Conservation (phyloP, 2,113 vertebrate species). For the Myrmophylax atrothorax region DNA sequence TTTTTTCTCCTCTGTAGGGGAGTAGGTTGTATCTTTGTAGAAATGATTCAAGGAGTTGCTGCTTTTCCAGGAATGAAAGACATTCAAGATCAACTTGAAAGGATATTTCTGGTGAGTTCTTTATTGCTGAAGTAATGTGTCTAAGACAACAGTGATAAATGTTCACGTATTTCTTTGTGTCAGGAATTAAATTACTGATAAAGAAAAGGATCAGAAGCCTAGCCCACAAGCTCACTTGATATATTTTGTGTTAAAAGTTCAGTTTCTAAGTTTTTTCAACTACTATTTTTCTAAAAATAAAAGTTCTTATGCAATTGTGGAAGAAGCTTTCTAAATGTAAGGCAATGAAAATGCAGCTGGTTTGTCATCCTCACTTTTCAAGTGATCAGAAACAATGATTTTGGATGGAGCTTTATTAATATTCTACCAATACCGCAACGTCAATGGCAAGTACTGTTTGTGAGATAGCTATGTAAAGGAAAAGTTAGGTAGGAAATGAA, state of each 20-base stretch:
- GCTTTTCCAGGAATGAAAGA: constrained; percentile 99
- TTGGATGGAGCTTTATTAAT: neutral
- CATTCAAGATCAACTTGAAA: constrained; percentile 97
- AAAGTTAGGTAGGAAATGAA: neutral
- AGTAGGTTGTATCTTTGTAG: constrained; percentile 96
- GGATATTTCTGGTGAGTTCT: constrained; percentile 95
- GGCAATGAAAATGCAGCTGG: neutral
- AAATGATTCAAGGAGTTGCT: constrained; percentile 98
- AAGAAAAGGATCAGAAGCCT: neutral
- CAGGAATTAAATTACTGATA: neutral
- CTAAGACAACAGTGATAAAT: neutral
- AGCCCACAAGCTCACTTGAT: neutral
- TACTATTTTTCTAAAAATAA: neutral
- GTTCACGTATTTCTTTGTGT: neutral
- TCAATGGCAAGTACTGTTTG: neutral
- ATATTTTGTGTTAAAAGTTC: neutral
- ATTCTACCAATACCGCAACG: neutral
- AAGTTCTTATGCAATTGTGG: neutral
- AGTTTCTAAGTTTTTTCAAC: neutral
- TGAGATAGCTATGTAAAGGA: neutral
- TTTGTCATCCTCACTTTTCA: neutral
- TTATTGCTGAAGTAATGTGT: neutral
- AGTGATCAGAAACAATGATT: neutral
- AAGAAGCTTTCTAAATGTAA: neutral
- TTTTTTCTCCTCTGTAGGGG: constrained; percentile 79